Evolutionary conservation across 2,888 invertebrate genomes (phyloP).

Genomic region (Ophion ellenae): DNA sequence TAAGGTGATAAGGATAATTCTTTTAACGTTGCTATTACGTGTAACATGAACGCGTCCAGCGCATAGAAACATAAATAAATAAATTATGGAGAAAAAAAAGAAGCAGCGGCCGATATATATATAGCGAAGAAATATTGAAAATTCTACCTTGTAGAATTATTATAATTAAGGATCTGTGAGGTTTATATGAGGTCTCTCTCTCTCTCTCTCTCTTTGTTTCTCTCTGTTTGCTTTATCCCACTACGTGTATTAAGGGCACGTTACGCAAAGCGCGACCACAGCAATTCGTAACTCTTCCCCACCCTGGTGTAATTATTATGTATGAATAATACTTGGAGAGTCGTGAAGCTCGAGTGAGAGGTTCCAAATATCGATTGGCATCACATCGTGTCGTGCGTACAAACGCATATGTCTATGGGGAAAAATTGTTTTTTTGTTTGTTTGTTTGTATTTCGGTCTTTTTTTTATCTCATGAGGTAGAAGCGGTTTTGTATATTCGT

Average conservation of each 20-base stretch:
- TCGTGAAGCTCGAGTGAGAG: conserved; percentile 42
- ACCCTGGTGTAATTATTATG: conserved; percentile 63
- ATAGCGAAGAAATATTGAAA: conserved; percentile 61
- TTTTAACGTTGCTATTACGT: conserved; percentile 74
- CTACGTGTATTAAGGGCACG: conserved; percentile 50
- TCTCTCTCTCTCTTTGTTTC: conserved; percentile 13
- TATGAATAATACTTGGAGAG: conserved; percentile 65
- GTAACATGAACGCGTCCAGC: conserved; percentile 81
- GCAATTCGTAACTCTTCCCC: conserved; percentile 23
- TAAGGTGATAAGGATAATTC: conserved; percentile 69
- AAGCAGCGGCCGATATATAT: conserved; percentile 75
- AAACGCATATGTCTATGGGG: not conserved
- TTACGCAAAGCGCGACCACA: conserved; percentile 35
- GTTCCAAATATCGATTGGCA: conserved; percentile 55
- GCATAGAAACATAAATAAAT: conserved; percentile 82
- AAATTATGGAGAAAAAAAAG: conserved; percentile 72
- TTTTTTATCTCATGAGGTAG: conserved; percentile 75
- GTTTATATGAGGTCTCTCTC: conserved; percentile 33
- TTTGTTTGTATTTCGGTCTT: not conserved
- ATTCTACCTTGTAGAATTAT: conserved; percentile 57
- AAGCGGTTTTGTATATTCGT: conserved; percentile 78
- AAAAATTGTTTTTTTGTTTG: conserved; percentile 9
- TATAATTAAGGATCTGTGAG: conserved; percentile 44
- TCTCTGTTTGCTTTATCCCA: conserved; percentile 43
- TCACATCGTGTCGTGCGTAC: conserved; percentile 41